These are phyloP conservation scores for Laspeyria flexula DNA, from an alignment of 2,888 invertebrate species.

Conservation along the genomic window DNA sequence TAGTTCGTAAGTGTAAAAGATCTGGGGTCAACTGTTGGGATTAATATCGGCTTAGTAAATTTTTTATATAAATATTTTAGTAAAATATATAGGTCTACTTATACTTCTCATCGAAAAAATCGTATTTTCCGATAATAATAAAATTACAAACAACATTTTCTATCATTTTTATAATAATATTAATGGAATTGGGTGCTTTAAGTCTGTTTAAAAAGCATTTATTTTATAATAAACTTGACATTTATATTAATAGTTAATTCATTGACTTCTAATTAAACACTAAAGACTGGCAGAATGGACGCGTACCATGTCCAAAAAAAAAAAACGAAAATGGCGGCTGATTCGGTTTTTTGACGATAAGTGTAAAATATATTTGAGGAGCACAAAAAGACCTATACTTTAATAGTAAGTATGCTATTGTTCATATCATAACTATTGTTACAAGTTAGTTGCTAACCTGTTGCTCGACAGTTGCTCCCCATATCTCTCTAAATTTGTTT, in stretches of 20 bases:
- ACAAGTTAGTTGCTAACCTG: slow-evolving; percentile 10
- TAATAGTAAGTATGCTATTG: background rate
- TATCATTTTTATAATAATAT: too few species aligned
- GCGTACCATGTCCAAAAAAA: too few species aligned
- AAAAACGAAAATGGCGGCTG: background rate
- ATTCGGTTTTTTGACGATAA: too few species aligned
- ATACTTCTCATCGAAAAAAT: background rate
- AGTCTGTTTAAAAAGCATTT: too few species aligned
- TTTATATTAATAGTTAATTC: too few species aligned
- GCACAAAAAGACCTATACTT: too few species aligned
- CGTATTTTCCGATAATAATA: background rate
- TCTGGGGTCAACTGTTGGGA: slow-evolving; percentile 23
- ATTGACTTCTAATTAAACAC: too few species aligned
- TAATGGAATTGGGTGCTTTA: too few species aligned
- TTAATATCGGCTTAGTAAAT: slow-evolving; percentile 10
- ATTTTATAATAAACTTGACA: too few species aligned
- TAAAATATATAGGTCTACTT: background rate
- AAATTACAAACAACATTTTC: too few species aligned
- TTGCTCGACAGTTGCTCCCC: slow-evolving; percentile 18
- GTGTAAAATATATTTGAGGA: too few species aligned
- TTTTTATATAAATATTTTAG: slow-evolving; percentile 5
- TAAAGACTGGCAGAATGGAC: too few species aligned
- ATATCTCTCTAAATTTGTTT: slow-evolving; percentile 8
- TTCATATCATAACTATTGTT: slow-evolving; percentile 2
- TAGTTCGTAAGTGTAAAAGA: slow-evolving; percentile 20